Base-by-base conservation (phyloP, 2,888 invertebrate genomes). In the Orthonychiurus folsomi region DNA sequence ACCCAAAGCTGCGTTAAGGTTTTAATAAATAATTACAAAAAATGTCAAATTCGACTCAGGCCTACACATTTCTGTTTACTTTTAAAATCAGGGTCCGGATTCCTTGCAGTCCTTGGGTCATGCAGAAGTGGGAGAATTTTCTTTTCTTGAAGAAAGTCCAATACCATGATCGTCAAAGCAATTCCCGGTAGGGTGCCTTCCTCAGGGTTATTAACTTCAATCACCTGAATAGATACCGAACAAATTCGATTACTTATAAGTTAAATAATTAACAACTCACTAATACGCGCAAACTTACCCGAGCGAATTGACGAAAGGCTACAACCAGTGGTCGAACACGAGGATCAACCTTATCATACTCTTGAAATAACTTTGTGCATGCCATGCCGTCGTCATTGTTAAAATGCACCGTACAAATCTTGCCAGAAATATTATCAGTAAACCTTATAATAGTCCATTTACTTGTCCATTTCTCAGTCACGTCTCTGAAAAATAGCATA, bases 81-180 rank as follows among this genome's bases (percentile, higher is more conserved):
- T n/a, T n/a, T n/a, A n/a, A n/a, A n/a, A n/a, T n/a, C n/a, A n/a
- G n/a, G n/a, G n/a, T n/a, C n/a, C n/a, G 37, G 5, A 37, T 37
- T 37, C 37, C 5, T 37, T 5, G 9, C 37, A 37, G 37, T 5
- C 37, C 37, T 37, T 15, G 37, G 9, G 70, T 78, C 76, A 65
- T 79, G 79, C 5, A 82, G 73, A 25, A 80, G 77, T 21, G 81
- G 81, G 37, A 80, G 73, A 1, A 78, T 64, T 26, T 73, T 64
- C 37, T 73, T 66, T 65, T 78, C 78, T 69, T 82, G 82, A 56
- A 82, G 75, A 71, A 76, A 81, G 72, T 79, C 79, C 5, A 82
- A 75, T 0, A 79, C 76, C 78, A 82, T 76, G 50, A 82, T 65
- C 27, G 76, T 74, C 70, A 78, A 79, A 28, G 78, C 77, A 68